Evolutionary conservation across 2,888 invertebrate species (phyloP).

Genomic region (Diaperis boleti): DNA sequence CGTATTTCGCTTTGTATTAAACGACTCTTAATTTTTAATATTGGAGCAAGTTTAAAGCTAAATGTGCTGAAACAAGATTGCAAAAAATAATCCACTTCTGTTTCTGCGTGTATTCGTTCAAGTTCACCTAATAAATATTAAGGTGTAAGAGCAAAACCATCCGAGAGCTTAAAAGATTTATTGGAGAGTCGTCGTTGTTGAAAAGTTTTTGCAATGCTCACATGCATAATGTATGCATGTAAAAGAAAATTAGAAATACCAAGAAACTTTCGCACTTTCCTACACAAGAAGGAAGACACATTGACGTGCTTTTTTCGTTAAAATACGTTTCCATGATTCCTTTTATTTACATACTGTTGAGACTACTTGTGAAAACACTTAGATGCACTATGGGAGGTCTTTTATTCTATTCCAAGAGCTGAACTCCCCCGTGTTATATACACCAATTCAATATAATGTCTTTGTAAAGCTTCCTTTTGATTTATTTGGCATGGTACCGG

Average conservation of each 20-base stretch:
- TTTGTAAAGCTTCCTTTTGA: slow-evolving; percentile 25
- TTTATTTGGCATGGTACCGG: slow-evolving; percentile 22
- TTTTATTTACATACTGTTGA: slow-evolving; percentile 37
- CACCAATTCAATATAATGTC: slow-evolving; percentile 36
- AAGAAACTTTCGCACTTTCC: slow-evolving; percentile 14
- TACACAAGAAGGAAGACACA: slow-evolving; percentile 3
- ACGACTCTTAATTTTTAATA: too few relatives aligned
- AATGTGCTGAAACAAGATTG: not conserved
- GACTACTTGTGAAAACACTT: slow-evolving; percentile 40
- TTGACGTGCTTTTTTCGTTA: slow-evolving; percentile 9
- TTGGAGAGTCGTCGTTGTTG: slow-evolving; percentile 13
- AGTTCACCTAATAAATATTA: slow-evolving; percentile 11
- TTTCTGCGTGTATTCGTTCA: slow-evolving; percentile 1
- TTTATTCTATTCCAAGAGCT: slow-evolving; percentile 34
- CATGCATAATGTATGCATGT: slow-evolving; percentile 38
- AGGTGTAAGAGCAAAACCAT: slow-evolving; percentile 13
- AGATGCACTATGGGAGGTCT: slow-evolving; percentile 37
- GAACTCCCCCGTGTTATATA: slow-evolving; percentile 23
- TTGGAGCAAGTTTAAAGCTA: too few relatives aligned
- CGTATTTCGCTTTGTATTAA: too few relatives aligned
- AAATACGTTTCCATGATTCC: slow-evolving; percentile 22
- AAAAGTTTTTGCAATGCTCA: slow-evolving; percentile 25
- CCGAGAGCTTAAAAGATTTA: slow-evolving; percentile 27
- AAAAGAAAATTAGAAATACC: slow-evolving; percentile 31
- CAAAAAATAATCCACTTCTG: slow-evolving; percentile 1